Conservation (phyloP, 2,888 invertebrate genomes). For the Lasioglossum marginatum region DNA sequence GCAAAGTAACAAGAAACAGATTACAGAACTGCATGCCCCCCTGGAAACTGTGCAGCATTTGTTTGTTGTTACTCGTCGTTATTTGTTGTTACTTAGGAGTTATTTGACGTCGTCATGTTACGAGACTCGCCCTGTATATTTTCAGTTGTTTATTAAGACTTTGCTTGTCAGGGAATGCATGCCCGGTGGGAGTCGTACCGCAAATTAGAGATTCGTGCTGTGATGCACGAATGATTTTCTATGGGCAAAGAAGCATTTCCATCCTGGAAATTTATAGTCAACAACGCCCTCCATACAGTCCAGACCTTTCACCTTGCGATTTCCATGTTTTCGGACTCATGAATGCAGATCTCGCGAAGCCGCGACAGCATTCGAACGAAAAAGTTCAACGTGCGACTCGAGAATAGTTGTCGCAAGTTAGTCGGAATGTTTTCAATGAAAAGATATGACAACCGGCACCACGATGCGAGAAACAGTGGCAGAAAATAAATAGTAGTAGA, state of each 20-base stretch:
- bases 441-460: no score
- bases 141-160: not conserved
- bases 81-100: no score
- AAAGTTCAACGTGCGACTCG: not conserved
- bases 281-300: not conserved
- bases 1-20: no score
- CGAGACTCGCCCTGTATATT: no score
- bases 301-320: not conserved
- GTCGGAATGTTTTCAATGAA: not conserved
- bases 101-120: no score
- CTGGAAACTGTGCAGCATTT: no score
- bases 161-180: not conserved
- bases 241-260: not conserved
- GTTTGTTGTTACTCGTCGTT: no score
- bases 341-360: not conserved
- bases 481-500: no score
- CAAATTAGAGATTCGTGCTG: no score
- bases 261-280: not conserved
- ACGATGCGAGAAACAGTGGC: no score
- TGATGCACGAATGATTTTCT: not conserved
- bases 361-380: not conserved
- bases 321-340: not conserved
- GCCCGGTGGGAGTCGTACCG: not conserved
- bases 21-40: no score
- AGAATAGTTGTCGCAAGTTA: not conserved